A percentile compares a stretch with the other conserved stretches of the same genome.
phyloP scores from a whole-genome alignment of 2,888 invertebrate genomes.

The Anagyrus pseudococci region DNA sequence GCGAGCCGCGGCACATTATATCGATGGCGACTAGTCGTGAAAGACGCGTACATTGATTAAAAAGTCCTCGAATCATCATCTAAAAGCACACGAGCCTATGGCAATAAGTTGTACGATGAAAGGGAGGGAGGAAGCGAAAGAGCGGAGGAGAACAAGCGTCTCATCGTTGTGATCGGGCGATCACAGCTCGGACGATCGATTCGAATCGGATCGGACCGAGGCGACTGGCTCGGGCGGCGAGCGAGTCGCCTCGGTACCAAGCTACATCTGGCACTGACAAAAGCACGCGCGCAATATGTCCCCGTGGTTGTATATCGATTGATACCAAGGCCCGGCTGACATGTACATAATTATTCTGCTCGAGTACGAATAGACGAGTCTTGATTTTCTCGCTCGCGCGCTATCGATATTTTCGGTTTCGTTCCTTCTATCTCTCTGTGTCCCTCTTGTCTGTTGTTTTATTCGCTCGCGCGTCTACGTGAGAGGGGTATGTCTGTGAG shows the following conservation, averaged over 20 bases:
- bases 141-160: slow-evolving; percentile 1
- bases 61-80: slow-evolving; percentile 11
- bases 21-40: slow-evolving; percentile 12
- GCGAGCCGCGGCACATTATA: slow-evolving; percentile 1
- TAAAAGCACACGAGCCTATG: slow-evolving; percentile 7
- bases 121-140: slow-evolving; percentile 36
- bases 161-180: slow-evolving; percentile 13
- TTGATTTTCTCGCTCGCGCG: not conserved
- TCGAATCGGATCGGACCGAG: slow-evolving; percentile 24
- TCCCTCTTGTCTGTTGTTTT: slow-evolving; percentile 5
- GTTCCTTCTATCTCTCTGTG: too few species aligned
- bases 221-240: slow-evolving; percentile 15
- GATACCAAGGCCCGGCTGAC: slow-evolving; percentile 37
- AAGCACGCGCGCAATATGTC: slow-evolving; percentile 10
- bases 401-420: not conserved
- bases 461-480: slow-evolving; percentile 8
- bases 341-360: slow-evolving; percentile 31
- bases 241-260: slow-evolving; percentile 16
- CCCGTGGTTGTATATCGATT: slow-evolving; percentile 16
- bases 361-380: slow-evolving; percentile 19
- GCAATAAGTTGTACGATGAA: slow-evolving; percentile 8
- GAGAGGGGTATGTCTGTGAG: too few species aligned
- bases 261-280: slow-evolving; percentile 34
- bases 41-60: slow-evolving; percentile 9
- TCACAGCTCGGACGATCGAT: slow-evolving; percentile 34